Conservation (phyloP, 2,888 invertebrate species). For the Pediacus dermestoides region DNA sequence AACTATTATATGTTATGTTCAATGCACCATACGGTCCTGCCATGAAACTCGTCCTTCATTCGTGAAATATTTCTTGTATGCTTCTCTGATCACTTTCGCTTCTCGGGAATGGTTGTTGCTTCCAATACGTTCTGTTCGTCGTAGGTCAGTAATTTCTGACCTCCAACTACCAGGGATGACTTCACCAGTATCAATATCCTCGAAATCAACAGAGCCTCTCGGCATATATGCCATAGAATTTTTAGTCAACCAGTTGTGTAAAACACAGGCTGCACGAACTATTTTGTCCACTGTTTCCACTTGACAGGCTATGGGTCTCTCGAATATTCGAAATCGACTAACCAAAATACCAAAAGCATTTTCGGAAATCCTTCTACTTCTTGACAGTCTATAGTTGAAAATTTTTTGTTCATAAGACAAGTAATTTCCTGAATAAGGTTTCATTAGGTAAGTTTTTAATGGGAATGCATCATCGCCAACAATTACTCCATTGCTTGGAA, state of each 20-base stretch:
- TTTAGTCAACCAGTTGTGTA: no score
- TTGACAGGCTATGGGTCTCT: slow-evolving; percentile 19
- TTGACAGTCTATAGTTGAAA: slow-evolving; percentile 14
- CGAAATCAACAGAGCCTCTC: slow-evolving; percentile 17
- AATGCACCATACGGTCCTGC: no score
- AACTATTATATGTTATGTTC: no score
- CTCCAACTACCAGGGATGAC: slow-evolving; percentile 19
- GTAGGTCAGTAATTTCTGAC: slow-evolving; percentile 13
- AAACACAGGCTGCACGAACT: no score
- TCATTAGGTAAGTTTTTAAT: slow-evolving; percentile 16
- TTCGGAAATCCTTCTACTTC: slow-evolving; percentile 13
- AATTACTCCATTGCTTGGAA: slow-evolving; percentile 6
- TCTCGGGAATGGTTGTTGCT: no score
- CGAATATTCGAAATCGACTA: slow-evolving; percentile 20
- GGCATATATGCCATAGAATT: slow-evolving; percentile 12
- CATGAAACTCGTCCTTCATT: no score
- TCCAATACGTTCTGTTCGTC: not conserved
- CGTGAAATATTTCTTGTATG: no score
- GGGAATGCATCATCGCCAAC: slow-evolving; percentile 19
- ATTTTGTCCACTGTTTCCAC: no score
- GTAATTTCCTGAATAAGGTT: slow-evolving; percentile 10
- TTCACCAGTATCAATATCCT: slow-evolving; percentile 17
- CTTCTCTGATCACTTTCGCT: no score
- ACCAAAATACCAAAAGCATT: slow-evolving; percentile 16
- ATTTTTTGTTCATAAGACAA: slow-evolving; percentile 11